Percentiles rank a stretch among this genome's conserved stretches.
Conservation (phyloP, 1,140 invertebrate genomes). For the Heterodera schachtii region DNA sequence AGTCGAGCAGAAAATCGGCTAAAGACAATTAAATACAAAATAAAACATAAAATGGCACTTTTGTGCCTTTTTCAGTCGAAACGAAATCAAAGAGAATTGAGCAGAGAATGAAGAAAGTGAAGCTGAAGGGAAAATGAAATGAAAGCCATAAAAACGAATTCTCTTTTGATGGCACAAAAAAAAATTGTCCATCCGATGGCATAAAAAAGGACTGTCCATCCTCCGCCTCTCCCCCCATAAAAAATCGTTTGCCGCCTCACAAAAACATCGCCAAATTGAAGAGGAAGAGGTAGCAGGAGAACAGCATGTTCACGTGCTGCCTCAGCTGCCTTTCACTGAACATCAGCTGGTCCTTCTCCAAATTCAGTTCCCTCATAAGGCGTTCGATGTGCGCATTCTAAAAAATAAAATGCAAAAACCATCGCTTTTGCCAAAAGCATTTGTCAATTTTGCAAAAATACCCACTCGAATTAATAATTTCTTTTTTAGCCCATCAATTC, state of each 20-base stretch:
- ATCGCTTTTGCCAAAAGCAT: too few species aligned
- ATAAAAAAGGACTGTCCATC: too few species aligned
- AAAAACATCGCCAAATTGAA: conserved; percentile 31
- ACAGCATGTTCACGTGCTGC: conserved; percentile 11
- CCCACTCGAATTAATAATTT: too few species aligned
- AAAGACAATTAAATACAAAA: background rate
- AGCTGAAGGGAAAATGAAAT: background rate
- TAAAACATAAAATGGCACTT: background rate
- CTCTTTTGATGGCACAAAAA: too few species aligned
- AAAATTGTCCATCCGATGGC: too few species aligned
- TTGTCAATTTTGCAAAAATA: too few species aligned
- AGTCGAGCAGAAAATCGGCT: background rate
- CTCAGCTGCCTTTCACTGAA: background rate
- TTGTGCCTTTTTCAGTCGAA: background rate
- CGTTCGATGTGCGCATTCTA: conserved; percentile 19
- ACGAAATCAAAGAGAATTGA: conserved; percentile 8
- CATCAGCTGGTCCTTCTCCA: conserved; percentile 10
- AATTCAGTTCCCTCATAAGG: conserved; percentile 13
- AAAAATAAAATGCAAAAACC: background rate
- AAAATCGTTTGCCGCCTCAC: background rate
- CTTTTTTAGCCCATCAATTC: too few species aligned
- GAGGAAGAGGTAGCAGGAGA: conserved; percentile 27
- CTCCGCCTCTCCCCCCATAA: too few species aligned
- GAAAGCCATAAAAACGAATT: too few species aligned
- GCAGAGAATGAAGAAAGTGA: conserved; percentile 20